Percentiles rank a stretch among this genome's conserved stretches.
phyloP scores from a whole-genome alignment of 2,113 vertebrate genomes.

The Thunnus maccoyii region DNA sequence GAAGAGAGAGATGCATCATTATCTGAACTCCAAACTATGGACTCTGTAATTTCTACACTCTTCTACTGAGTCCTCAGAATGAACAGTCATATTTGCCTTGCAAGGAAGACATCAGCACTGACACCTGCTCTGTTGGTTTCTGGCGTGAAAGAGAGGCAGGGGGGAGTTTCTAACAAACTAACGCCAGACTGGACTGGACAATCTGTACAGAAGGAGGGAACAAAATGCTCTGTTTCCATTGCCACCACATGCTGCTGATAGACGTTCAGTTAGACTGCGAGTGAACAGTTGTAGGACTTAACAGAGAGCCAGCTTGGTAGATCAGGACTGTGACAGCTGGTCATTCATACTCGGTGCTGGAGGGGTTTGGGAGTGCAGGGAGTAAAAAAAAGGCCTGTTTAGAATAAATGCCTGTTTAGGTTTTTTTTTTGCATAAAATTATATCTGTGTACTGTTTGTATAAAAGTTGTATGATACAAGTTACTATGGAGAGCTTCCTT shows the following conservation, averaged over 20 bases:
- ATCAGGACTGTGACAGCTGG: conserved; percentile 16
- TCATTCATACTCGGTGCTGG: neutral
- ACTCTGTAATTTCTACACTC: conserved; percentile 19
- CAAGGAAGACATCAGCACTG: neutral
- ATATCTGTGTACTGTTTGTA: no score
- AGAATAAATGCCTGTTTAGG: neutral
- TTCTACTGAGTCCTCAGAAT: neutral
- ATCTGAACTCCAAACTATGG: conserved; percentile 30
- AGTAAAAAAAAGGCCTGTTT: neutral
- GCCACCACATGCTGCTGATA: neutral
- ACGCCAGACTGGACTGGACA: neutral
- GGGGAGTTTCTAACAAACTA: neutral
- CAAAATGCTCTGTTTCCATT: conserved; percentile 5
- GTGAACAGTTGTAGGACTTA: conserved; percentile 13
- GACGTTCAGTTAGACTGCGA: neutral
- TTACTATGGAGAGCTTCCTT: no score
- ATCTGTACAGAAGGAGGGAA: neutral
- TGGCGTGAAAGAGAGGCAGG: neutral
- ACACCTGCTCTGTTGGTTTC: neutral
- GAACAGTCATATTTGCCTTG: conserved; percentile 1
- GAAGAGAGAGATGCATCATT: conserved; percentile 47
- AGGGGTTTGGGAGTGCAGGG: neutral
- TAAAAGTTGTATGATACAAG: no score
- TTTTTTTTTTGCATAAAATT: neutral
- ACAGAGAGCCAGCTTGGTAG: neutral